These are phyloP conservation scores for Yoshiicerus persimilis DNA, from an alignment of 1,140 invertebrate species.

Conservation along the genomic window DNA sequence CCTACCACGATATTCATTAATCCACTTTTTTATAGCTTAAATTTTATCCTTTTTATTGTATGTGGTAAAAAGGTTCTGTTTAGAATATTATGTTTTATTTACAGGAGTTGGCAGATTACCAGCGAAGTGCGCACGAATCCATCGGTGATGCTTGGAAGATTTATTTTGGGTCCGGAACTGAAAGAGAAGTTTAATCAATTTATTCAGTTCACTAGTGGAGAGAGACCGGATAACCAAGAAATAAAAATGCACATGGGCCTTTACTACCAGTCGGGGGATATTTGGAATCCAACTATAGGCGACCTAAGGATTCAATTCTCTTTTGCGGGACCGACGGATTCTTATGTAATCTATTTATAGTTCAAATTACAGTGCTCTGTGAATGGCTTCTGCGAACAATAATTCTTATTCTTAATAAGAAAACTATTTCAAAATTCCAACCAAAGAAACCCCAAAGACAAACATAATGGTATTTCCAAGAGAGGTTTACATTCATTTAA, in stretches of 20 bases:
- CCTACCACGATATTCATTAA: too few species aligned
- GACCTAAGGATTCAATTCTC: slow-evolving; percentile 81
- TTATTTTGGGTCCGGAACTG: slow-evolving; percentile 61
- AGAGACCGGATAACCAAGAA: slow-evolving; percentile 73
- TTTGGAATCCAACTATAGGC: slow-evolving; percentile 79
- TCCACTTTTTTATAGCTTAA: too few species aligned
- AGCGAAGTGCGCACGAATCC: slow-evolving; percentile 59
- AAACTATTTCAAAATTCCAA: too few species aligned
- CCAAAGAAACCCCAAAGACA: too few species aligned
- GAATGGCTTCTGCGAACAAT: too few species aligned
- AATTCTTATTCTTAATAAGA: too few species aligned
- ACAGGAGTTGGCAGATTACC: slow-evolving; percentile 56
- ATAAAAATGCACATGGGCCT: slow-evolving; percentile 83
- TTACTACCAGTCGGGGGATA: slow-evolving; percentile 79
- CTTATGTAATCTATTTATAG: slow-evolving; percentile 61
- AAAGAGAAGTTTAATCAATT: slow-evolving; percentile 76
- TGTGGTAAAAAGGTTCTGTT: not conserved
- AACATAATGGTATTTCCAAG: too few species aligned
- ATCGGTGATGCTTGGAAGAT: slow-evolving; percentile 61
- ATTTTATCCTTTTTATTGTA: not conserved
- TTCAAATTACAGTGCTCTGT: too few species aligned
- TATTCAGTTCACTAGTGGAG: slow-evolving; percentile 77
- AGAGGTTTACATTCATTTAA: too few species aligned
- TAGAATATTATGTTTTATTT: not conserved
- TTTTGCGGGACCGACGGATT: slow-evolving; percentile 74